Conservation (phyloP, 2,888 invertebrate genomes). For the Neoascia interrupta region DNA sequence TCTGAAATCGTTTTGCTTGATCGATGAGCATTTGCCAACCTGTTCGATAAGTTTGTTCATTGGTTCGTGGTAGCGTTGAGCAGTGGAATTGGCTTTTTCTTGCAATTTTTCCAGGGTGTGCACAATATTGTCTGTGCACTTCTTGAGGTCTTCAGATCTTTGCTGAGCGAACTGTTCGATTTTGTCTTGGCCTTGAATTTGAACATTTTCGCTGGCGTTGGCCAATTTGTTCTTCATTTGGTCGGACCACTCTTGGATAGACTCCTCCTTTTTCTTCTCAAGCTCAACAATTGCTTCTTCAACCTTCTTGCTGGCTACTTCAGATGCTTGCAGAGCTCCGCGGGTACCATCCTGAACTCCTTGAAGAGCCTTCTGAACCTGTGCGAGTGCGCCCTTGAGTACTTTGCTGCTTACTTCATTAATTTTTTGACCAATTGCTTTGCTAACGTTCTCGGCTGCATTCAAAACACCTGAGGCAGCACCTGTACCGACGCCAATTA, state of each 20-base stretch:
- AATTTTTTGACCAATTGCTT: neutral
- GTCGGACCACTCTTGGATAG: constrained; percentile 18
- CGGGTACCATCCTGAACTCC: neutral
- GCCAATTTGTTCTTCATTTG: constrained; percentile 16
- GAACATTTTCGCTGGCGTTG: constrained; percentile 19
- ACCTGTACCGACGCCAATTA: neutral
- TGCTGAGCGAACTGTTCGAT: constrained; percentile 15
- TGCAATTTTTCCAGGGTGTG: constrained; percentile 20
- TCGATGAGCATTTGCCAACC: constrained; percentile 4
- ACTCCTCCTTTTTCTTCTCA: neutral
- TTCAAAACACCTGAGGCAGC: neutral
- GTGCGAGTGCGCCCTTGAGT: neutral
- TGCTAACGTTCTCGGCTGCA: neutral
- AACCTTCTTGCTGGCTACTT: constrained; percentile 1
- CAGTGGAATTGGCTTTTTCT: constrained; percentile 19
- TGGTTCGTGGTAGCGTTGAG: constrained; percentile 16
- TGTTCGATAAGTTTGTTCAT: constrained; percentile 22
- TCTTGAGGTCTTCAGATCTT: constrained; percentile 18
- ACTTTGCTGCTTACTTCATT: neutral
- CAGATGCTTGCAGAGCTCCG: neutral
- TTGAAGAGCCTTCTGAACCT: neutral
- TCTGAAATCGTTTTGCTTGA: neutral
- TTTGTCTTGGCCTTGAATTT: constrained; percentile 25
- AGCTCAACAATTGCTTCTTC: constrained; percentile 4
- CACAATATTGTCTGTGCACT: neutral